Percentiles rank a stretch among this genome's conserved stretches.
phyloP scores from a whole-genome alignment of 2,797 vertebrate genomes.

The Pseudochaenichthys georgianus region DNA sequence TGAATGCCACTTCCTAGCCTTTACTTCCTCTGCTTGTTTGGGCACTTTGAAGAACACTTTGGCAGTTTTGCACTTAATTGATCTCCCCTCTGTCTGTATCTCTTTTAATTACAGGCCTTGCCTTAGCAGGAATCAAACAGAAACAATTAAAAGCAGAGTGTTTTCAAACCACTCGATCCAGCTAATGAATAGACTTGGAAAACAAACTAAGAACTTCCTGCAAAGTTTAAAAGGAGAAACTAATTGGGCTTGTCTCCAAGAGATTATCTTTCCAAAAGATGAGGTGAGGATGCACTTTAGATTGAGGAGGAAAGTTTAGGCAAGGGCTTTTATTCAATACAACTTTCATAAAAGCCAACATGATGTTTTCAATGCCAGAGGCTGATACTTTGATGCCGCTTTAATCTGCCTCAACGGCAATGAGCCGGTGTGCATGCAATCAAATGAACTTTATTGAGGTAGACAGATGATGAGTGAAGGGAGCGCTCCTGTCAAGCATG shows the following conservation, averaged over 20 bases:
- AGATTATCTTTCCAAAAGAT: conserved; percentile 34
- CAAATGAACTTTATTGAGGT: conserved; percentile 32
- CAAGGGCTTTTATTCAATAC: conserved; percentile 30
- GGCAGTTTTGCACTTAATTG: conserved; percentile 53
- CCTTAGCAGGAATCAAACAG: conserved; percentile 68
- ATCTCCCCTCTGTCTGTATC: conserved; percentile 44
- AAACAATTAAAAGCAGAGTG: conserved; percentile 72
- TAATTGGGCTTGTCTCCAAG: conserved; percentile 56
- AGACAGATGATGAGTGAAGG: conserved; percentile 54
- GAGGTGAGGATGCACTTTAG: conserved; percentile 31
- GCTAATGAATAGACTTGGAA: conserved; percentile 66
- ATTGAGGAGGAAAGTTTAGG: conserved; percentile 35
- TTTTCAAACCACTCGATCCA: conserved; percentile 58
- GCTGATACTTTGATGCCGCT: conserved; percentile 56
- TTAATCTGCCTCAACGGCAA: conserved; percentile 50
- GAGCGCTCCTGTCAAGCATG: conserved; percentile 37
- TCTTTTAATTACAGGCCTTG: conserved; percentile 68
- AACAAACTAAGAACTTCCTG: conserved; percentile 60
- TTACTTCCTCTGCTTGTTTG: conserved; percentile 32
- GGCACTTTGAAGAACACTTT: conserved; percentile 61
- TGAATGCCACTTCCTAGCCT: conserved; percentile 10
- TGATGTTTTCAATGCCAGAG: conserved; percentile 44
- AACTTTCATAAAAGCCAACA: conserved; percentile 45
- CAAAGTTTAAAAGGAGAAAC: conserved; percentile 57
- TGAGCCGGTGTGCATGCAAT: conserved; percentile 20